Evolutionary conservation across 2,797 vertebrate species (phyloP).

Genomic region (Enteromius afrohamiltoni): DNA sequence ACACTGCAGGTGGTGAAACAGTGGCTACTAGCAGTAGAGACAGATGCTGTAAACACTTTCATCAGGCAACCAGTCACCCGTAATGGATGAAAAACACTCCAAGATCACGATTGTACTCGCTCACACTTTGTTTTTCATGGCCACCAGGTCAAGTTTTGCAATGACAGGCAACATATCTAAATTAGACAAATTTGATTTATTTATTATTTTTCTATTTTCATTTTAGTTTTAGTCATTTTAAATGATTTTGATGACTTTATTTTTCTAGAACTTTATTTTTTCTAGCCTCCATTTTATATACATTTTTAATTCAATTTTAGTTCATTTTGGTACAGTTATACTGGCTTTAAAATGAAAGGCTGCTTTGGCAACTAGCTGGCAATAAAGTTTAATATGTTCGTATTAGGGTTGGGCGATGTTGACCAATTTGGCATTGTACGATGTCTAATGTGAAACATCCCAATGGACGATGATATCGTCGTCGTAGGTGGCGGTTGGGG

Average conservation of each 20-base stretch:
- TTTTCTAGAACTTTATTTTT: too few species aligned
- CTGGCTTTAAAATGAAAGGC: neutral
- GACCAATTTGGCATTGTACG: too few species aligned
- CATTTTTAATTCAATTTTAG: neutral
- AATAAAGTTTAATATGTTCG: neutral
- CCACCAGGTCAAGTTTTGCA: constrained; percentile 28
- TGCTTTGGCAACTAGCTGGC: neutral
- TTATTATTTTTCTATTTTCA: neutral
- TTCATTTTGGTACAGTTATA: neutral
- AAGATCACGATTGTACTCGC: constrained; percentile 73
- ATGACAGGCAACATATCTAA: constrained; percentile 69
- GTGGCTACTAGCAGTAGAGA: constrained; percentile 53
- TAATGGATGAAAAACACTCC: constrained; percentile 78
- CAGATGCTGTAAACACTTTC: constrained; percentile 78
- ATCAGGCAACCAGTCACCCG: constrained; percentile 69
- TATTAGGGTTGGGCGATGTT: too few species aligned
- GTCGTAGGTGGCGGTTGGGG: too few species aligned
- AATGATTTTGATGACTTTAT: neutral
- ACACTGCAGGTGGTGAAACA: constrained; percentile 5
- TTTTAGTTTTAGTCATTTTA: neutral
- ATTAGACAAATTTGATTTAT: constrained; percentile 45
- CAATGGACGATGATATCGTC: too few species aligned
- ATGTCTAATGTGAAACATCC: too few species aligned
- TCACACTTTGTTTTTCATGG: constrained; percentile 66
- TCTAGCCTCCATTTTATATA: neutral